Conservation (phyloP, 2,888 invertebrate genomes). For the Endomychus coccineus region DNA sequence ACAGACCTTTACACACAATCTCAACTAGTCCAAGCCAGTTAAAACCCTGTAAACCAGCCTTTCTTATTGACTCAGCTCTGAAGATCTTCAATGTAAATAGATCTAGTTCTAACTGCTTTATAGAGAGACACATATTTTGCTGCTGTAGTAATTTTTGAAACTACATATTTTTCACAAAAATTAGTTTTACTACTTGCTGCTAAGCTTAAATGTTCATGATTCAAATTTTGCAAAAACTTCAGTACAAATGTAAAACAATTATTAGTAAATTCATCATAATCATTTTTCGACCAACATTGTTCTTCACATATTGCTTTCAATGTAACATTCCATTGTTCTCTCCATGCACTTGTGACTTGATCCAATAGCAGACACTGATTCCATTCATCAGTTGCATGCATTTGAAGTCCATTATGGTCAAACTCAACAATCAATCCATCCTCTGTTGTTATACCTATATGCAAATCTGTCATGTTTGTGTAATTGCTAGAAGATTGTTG, state of each 20-base stretch:
- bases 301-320: constrained; percentile 56
- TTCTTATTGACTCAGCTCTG: too few species aligned
- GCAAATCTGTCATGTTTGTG: constrained; percentile 74
- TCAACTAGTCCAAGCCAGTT: too few species aligned
- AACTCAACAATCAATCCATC: constrained; percentile 75
- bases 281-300: constrained; percentile 57
- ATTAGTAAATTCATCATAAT: constrained; percentile 67
- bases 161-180: constrained; percentile 75
- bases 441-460: constrained; percentile 85
- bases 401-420: constrained; percentile 67
- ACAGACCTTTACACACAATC: too few species aligned
- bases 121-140: constrained; percentile 80
- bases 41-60: too few species aligned
- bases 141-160: constrained; percentile 73
- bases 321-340: constrained; percentile 62
- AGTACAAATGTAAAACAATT: constrained; percentile 86
- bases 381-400: constrained; percentile 51
- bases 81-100: too few species aligned
- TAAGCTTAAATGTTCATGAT: constrained; percentile 62
- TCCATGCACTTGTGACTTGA: constrained; percentile 57
- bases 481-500: constrained; percentile 61
- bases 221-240: constrained; percentile 65
- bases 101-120: constrained; percentile 51
- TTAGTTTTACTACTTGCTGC: constrained; percentile 59
- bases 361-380: constrained; percentile 64